Conservation (phyloP, 2,888 invertebrate genomes). For the Phortica okadai region DNA sequence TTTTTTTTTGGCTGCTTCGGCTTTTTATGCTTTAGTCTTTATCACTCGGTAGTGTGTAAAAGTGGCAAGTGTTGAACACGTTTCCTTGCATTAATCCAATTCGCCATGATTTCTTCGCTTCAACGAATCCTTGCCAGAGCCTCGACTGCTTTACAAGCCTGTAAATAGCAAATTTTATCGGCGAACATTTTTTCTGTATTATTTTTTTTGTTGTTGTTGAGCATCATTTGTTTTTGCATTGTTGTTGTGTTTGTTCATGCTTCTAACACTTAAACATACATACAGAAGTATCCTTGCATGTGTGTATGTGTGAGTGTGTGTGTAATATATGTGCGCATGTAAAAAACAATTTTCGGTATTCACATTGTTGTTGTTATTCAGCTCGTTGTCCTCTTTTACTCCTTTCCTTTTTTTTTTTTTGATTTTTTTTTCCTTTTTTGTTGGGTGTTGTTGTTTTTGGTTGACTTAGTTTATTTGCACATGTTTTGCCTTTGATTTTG, state of each 20-base stretch:
- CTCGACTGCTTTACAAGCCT: constrained; percentile 32
- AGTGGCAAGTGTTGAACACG: constrained; percentile 25
- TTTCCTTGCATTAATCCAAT: constrained; percentile 47
- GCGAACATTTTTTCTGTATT: neutral
- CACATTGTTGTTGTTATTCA: constrained; percentile 4
- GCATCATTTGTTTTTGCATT: neutral
- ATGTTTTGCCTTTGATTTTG: constrained; percentile 20
- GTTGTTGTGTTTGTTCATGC: too few relatives aligned
- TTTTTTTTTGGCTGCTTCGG: neutral
- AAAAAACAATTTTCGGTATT: neutral
- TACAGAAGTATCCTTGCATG: too few relatives aligned
- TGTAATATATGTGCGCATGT: neutral
- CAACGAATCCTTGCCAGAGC: constrained; percentile 58
- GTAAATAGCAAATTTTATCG: constrained; percentile 27
- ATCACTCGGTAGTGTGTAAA: neutral
- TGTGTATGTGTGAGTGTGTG: too few relatives aligned
- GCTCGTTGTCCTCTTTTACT: constrained; percentile 33
- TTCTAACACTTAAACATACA: too few relatives aligned
- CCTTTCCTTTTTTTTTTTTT: constrained; percentile 13
- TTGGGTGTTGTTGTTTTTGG: constrained; percentile 3
- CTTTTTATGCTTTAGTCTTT: constrained; percentile 19
- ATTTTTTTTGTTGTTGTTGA: constrained; percentile 3
- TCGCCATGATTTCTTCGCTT: constrained; percentile 57
- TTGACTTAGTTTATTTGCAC: constrained; percentile 27
- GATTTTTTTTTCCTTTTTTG: constrained; percentile 33